phyloP scores from a whole-genome alignment of 2,113 vertebrate species.

The Pica pica region DNA sequence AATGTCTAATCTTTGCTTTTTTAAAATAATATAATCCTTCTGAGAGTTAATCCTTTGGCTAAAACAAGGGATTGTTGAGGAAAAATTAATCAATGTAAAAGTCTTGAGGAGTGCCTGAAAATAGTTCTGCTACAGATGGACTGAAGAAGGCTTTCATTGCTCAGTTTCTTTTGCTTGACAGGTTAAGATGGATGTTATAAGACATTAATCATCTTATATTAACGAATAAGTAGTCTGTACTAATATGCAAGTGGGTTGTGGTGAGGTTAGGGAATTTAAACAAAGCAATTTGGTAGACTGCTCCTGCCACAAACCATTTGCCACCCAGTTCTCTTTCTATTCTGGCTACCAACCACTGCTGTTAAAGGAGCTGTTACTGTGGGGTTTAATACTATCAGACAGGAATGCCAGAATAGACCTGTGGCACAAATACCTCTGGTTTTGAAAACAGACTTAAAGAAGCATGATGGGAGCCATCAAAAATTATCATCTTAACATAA shows the following conservation, averaged over 20 bases:
- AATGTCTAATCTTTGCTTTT: background rate
- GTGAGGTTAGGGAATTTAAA: background rate
- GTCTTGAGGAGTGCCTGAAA: background rate
- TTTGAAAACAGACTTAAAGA: background rate
- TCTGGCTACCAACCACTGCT: background rate
- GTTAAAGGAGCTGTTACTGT: background rate
- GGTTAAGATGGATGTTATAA: background rate
- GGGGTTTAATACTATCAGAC: background rate
- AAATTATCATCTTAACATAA: background rate
- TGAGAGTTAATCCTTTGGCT: background rate
- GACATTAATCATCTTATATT: background rate
- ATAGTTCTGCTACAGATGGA: background rate
- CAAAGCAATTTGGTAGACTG: background rate
- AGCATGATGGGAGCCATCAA: background rate
- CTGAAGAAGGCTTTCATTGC: background rate
- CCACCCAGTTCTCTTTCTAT: background rate
- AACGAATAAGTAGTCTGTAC: background rate
- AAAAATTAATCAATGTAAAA: background rate
- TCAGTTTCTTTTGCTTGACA: background rate
- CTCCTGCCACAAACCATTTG: background rate
- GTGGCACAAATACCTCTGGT: background rate
- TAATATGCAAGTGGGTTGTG: background rate
- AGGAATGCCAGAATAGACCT: background rate
- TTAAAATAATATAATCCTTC: background rate
- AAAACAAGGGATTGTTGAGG: background rate